Evolutionary conservation across 2,797 vertebrate genomes (phyloP).

Genomic region (Liasis olivaceus): DNA sequence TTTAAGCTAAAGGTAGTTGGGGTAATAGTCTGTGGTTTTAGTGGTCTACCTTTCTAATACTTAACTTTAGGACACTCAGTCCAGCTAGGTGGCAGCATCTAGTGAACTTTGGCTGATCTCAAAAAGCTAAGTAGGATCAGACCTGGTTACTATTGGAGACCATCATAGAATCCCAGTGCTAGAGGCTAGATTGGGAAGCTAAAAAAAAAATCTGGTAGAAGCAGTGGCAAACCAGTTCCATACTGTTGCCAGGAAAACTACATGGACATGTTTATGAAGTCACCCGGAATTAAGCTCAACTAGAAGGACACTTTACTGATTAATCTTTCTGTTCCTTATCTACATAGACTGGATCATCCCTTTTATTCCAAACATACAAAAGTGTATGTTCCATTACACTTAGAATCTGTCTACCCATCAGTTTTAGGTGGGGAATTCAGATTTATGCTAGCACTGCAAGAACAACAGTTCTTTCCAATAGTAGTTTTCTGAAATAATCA

Average conservation of each 20-base stretch:
- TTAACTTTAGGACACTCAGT: neutral
- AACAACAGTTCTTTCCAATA: neutral
- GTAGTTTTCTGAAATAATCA: neutral
- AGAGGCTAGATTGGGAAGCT: neutral
- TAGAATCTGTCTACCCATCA: neutral
- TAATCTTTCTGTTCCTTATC: neutral
- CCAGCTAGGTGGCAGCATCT: neutral
- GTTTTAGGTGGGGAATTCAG: neutral
- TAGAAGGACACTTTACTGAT: neutral
- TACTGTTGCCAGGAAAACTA: neutral
- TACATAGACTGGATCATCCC: neutral
- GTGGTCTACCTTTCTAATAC: neutral
- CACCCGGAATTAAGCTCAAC: neutral
- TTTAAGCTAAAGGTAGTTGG: neutral
- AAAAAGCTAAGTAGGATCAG: neutral
- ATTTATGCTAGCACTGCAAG: neutral
- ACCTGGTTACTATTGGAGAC: neutral
- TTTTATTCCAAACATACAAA: neutral
- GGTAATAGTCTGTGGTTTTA: neutral
- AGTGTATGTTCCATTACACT: neutral
- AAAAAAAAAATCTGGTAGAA: neutral
- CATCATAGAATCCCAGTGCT: neutral
- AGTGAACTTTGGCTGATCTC: neutral
- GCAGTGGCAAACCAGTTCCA: neutral
- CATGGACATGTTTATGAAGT: neutral